phyloP scores from a whole-genome alignment of 2,113 vertebrate genomes.

The Salvator merianae region DNA sequence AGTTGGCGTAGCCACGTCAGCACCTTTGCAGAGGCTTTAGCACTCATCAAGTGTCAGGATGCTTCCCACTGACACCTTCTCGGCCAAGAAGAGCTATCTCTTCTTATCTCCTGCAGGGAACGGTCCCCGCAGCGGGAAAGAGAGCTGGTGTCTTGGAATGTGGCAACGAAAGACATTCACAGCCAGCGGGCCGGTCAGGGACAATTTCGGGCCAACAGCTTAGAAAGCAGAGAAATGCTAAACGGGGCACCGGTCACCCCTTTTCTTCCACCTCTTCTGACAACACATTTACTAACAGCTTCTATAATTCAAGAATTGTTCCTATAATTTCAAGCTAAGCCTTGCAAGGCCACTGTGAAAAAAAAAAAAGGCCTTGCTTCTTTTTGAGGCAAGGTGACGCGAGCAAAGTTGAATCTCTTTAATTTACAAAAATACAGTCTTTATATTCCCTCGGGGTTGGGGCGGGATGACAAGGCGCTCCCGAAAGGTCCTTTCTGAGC shows the following conservation, averaged over 20 bases:
- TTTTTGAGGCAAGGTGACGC: fast-evolving
- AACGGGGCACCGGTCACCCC: conserved; percentile 25
- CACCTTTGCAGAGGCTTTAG: conserved; percentile 75
- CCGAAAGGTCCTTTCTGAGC: not conserved
- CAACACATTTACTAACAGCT: conserved; percentile 39
- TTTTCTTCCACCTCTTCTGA: not conserved
- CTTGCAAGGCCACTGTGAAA: conserved; percentile 31
- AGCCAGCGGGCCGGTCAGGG: conserved; percentile 44
- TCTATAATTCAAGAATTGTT: conserved; percentile 43
- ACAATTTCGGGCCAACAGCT: conserved; percentile 59
- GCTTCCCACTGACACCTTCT: conserved; percentile 72
- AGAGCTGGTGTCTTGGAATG: conserved; percentile 72
- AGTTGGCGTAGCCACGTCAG: conserved; percentile 76
- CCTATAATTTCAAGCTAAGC: conserved; percentile 32
- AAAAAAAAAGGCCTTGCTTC: not conserved
- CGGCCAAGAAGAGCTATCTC: conserved; percentile 52
- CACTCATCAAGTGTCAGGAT: conserved; percentile 71
- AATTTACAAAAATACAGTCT: not conserved
- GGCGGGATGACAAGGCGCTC: not conserved
- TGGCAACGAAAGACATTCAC: conserved; percentile 62
- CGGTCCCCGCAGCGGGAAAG: conserved; percentile 71
- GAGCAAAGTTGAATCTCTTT: not conserved
- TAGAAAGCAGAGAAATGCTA: conserved; percentile 45
- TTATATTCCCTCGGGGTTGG: not conserved
- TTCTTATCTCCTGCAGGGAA: conserved; percentile 76